Base-by-base conservation (phyloP, 2,797 vertebrate genomes). In the Thunnus albacares region DNA sequence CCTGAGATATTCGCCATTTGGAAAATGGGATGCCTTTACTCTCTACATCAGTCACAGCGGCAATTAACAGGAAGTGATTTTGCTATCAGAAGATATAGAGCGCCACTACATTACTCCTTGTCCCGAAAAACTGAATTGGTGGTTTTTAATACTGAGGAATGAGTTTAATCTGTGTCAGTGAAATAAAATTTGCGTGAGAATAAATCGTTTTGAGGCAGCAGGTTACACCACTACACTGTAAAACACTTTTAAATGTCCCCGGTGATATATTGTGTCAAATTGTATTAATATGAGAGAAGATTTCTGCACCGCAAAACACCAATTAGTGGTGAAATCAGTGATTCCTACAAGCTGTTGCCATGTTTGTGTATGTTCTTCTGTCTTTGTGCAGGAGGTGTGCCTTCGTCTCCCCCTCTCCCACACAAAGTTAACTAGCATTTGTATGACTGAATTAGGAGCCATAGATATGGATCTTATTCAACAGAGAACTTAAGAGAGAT, bases 1-100 rank as follows among this genome's bases (percentile, higher is more conserved):
- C 68, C 77, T 30, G 80, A 83, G 71, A 89, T 80, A 85, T 80
- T 33, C 11, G 7, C 69, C 69, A 71, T 87, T 91, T 87, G 82
- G 75, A 88, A 86, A 84, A 80, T 30, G 55, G 75, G 61, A 67
- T 64, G 62, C 59, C 58, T 67, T 67, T 24, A 17, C 20, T 35
- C 43, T 66, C 61, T 60, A 53, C 63, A 84, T 84, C 68, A 70
- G 62, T 85, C 74, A 79, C 47, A 62, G 55, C 33, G 33, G 80
- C 71, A 81, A 79, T 89, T 85, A 88, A 76, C 38, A 30, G 62
- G 20, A 81, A 72, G 53, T 11, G 30, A 63, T 77, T 77, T n/a
- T 59, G 38, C n/a, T 71, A 35, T 68, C 63, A 63, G 28, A 71
- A 82, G 47, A 66, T 45, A 22, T 12, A 49, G 26, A 63, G 6